These are phyloP conservation scores for Myiothlypis coronata DNA, from an alignment of 2,797 vertebrate genomes.

Conservation along the genomic window DNA sequence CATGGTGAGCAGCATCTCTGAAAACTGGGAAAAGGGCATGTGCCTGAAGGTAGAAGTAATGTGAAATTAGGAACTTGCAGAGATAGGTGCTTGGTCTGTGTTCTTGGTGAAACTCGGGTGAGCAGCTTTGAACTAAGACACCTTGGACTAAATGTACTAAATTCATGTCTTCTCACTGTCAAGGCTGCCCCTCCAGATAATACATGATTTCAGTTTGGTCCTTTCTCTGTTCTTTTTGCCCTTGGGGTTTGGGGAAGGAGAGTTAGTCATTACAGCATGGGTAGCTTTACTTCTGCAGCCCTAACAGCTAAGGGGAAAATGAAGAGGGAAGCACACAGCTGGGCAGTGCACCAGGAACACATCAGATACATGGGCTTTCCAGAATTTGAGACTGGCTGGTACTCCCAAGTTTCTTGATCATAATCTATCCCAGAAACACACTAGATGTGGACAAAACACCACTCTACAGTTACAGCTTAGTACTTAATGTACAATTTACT, in stretches of 20 bases:
- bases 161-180: background rate
- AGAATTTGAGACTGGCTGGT: background rate
- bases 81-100: background rate
- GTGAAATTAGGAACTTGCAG: background rate
- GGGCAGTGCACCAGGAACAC: background rate
- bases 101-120: background rate
- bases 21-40: background rate
- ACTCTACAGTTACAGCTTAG: background rate
- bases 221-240: background rate
- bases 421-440: background rate
- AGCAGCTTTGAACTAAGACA: background rate
- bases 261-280: background rate
- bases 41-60: background rate
- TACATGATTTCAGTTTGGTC: rapidly evolving
- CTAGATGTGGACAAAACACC: background rate
- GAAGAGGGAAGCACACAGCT: background rate
- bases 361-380: background rate
- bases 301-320: background rate
- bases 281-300: background rate
- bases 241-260: background rate
- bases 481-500: background rate
- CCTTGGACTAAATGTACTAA: background rate
- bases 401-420: background rate
- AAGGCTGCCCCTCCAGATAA: background rate
- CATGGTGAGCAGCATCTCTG: background rate